Evolutionary conservation across 2,113 vertebrate species (phyloP).

Genomic region (Australoheros scitulus): DNA sequence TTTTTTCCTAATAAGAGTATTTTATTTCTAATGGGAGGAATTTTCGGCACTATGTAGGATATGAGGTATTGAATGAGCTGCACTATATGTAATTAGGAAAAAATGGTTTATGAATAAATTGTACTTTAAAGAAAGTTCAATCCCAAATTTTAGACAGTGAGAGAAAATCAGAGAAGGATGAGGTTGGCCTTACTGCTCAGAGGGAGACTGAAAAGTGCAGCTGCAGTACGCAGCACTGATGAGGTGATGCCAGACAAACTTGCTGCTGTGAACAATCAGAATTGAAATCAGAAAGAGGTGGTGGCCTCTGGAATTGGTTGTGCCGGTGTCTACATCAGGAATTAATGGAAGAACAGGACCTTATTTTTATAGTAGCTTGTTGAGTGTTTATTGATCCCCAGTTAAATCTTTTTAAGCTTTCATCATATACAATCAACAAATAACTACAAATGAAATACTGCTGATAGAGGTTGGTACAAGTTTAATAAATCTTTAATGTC

Average conservation of each 20-base stretch:
- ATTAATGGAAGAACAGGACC: not conserved
- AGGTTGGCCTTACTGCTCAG: not conserved
- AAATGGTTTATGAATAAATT: not conserved
- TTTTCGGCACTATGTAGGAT: not conserved
- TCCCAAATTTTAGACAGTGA: not conserved
- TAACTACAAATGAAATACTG: not conserved
- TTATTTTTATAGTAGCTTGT: not conserved
- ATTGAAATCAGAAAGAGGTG: constrained; percentile 12
- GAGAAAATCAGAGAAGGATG: not conserved
- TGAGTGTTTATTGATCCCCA: not conserved
- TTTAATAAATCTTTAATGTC: not conserved
- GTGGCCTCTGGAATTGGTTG: not conserved
- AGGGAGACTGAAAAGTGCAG: not conserved
- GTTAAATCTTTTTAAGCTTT: constrained; percentile 5
- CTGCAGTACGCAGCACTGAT: constrained; percentile 4
- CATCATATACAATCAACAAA: not conserved
- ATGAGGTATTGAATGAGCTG: not conserved
- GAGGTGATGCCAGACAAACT: constrained; percentile 9
- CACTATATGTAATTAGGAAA: not conserved
- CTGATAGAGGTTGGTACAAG: not conserved
- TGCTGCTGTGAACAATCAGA: not conserved
- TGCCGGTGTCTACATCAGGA: not conserved
- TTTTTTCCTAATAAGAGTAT: too few relatives aligned
- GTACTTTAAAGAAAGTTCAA: not conserved
- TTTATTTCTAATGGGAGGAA: not conserved